These are phyloP conservation scores for Cotesia chilonis DNA, from an alignment of 1,140 invertebrate species.

Conservation along the genomic window DNA sequence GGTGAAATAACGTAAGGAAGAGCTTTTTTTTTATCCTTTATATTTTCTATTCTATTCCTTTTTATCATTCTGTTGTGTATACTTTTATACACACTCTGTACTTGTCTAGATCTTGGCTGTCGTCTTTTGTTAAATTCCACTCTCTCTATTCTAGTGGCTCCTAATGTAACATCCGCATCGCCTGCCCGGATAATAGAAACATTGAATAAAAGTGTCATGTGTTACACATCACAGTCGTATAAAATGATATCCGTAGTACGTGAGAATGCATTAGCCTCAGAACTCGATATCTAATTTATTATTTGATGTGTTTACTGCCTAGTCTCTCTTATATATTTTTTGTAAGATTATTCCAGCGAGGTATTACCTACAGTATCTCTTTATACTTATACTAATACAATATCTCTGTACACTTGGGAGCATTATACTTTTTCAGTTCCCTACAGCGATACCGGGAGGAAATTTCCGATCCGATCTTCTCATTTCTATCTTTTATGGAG, in stretches of 20 bases:
- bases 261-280: conserved; percentile 26
- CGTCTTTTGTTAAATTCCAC: conserved; percentile 13
- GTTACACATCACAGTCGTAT: neutral
- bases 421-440: conserved; percentile 16
- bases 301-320: conserved; percentile 23
- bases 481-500: conserved; percentile 16
- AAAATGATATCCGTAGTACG: conserved; percentile 19
- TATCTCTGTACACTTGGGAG: conserved; percentile 20
- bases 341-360: neutral
- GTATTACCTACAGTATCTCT: neutral
- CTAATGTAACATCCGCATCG: neutral
- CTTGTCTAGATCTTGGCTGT: conserved; percentile 3
- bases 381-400: neutral
- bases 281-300: conserved; percentile 19
- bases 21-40: neutral
- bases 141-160: neutral
- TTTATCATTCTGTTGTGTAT: neutral
- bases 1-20: neutral
- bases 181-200: too few relatives aligned
- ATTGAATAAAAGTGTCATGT: conserved; percentile 5
- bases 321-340: neutral
- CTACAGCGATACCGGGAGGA: conserved; percentile 9
- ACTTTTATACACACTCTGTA: conserved; percentile 1
- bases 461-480: conserved; percentile 21
- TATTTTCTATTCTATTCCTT: neutral